Evolutionary conservation across 2,797 vertebrate genomes (phyloP), one percentile per base, ranked within the genome.

Genomic region (Rhodeus uyekii): DNA sequence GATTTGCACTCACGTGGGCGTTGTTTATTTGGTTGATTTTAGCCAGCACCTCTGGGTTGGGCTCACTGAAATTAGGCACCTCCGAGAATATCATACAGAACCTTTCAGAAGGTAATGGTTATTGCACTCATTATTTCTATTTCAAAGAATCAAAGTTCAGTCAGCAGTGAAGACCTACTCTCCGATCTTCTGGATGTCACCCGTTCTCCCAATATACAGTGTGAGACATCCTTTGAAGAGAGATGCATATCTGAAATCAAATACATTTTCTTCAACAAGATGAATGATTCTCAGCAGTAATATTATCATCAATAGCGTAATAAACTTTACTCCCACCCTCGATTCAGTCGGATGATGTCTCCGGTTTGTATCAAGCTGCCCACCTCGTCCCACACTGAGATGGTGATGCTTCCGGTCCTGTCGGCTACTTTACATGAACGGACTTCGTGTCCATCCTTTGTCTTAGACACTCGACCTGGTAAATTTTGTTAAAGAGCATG

Each of bases 41-140:
- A 83, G 92, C 93, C 19, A 92, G 0, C 78, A 95, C 92, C 74
- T 96, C 95, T 0, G 88, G 91, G 86, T 94, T 96, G 81, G 96
- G 96, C 34, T 96, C 96, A 9, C 96, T 96, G 91, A 96, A 96
- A 90, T 96, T 96, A 87, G 96, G 96, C 86, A 95, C 91, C 92
- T 96, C 96, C 13, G 96, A 96, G 86, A 96, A 96, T 24, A 96
- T 93, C 96, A 96, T 96, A 88, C 96, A 96, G 90, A 96, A 96
- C 86, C 96, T 96, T 89, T 10, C 6, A 18, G 3, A 78, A 24
- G 1, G 8, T 19, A 46, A 27, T 22, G 34, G 24, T 71, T 53
- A 65, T 10, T 32, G 65, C 22, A 22, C 5, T 36, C 42, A n/a
- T 44, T 16, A 8, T 1, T 50, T 38, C 2, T 1, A 14, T 46